These are phyloP conservation scores for Pterobdella sp. DNA, from an alignment of 2,888 invertebrate species.

Conservation along the genomic window DNA sequence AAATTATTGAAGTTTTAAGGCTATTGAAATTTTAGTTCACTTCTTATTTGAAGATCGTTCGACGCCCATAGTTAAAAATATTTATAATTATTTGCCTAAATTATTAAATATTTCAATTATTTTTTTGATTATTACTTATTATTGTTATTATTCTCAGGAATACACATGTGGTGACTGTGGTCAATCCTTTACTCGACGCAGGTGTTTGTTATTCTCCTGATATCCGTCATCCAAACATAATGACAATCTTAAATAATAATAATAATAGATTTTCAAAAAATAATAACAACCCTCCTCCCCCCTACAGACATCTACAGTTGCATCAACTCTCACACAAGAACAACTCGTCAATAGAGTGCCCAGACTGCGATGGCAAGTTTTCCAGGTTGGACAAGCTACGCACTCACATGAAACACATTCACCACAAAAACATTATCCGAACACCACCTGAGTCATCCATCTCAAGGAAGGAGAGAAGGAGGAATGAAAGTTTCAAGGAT, in stretches of 20 bases:
- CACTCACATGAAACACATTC: neutral
- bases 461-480: neutral
- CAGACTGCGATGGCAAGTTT: conserved; percentile 8
- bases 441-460: neutral
- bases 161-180: conserved; percentile 25
- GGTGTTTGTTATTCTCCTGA: too few species aligned
- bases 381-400: neutral
- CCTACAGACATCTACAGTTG: conserved; percentile 20
- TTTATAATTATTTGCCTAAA: too few species aligned
- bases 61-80: too few species aligned
- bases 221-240: too few species aligned
- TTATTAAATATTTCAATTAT: too few species aligned
- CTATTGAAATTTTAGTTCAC: too few species aligned
- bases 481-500: neutral
- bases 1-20: too few species aligned
- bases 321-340: conserved; percentile 24
- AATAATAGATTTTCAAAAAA: too few species aligned
- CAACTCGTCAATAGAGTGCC: conserved; percentile 13
- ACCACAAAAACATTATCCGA: conserved; percentile 4
- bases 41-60: too few species aligned
- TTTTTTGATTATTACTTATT: too few species aligned
- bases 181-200: conserved; percentile 16
- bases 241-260: too few species aligned
- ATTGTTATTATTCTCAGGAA: conserved; percentile 2
- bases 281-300: too few species aligned